Conservation (phyloP, 2,888 invertebrate species). For the Leucophenga montana region DNA sequence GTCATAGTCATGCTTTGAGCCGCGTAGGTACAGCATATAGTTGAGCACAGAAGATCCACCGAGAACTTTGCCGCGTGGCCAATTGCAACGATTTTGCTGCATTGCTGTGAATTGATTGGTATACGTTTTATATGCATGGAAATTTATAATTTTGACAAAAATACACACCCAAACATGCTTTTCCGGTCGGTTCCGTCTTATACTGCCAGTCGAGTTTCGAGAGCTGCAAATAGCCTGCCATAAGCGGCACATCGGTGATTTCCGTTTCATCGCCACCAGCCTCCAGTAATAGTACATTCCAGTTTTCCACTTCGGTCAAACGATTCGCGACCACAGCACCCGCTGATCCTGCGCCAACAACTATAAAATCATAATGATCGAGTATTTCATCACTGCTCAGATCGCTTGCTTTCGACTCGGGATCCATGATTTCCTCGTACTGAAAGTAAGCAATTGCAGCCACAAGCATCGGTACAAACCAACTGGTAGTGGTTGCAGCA, state of each 20-base stretch:
- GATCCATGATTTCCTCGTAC: conserved; percentile 88
- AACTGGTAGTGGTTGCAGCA: conserved; percentile 81
- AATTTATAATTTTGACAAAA: not conserved
- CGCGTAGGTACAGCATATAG: conserved; percentile 92
- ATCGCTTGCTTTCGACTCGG: conserved; percentile 85
- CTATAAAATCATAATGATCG: conserved; percentile 85
- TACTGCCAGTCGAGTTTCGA: conserved; percentile 94
- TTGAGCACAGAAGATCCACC: conserved; percentile 93
- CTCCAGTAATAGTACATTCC: conserved; percentile 87
- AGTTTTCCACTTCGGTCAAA: conserved; percentile 83
- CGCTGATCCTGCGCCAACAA: conserved; percentile 90
- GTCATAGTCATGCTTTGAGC: conserved; percentile 92
- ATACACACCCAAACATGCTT: conserved; percentile 83
- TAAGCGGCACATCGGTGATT: conserved; percentile 89
- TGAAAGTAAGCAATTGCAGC: conserved; percentile 91
- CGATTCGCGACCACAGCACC: conserved; percentile 91
- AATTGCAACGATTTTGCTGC: conserved; percentile 88
- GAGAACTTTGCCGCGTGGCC: conserved; percentile 93
- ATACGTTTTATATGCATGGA: not conserved
- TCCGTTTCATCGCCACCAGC: conserved; percentile 94
- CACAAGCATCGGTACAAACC: conserved; percentile 88
- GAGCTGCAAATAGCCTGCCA: conserved; percentile 90
- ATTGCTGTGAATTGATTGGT: conserved; percentile 78
- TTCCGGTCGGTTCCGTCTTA: conserved; percentile 90
- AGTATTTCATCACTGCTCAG: conserved; percentile 79